phyloP scores from a whole-genome alignment of 2,113 vertebrate genomes.

The Sphyrna mokarran region DNA sequence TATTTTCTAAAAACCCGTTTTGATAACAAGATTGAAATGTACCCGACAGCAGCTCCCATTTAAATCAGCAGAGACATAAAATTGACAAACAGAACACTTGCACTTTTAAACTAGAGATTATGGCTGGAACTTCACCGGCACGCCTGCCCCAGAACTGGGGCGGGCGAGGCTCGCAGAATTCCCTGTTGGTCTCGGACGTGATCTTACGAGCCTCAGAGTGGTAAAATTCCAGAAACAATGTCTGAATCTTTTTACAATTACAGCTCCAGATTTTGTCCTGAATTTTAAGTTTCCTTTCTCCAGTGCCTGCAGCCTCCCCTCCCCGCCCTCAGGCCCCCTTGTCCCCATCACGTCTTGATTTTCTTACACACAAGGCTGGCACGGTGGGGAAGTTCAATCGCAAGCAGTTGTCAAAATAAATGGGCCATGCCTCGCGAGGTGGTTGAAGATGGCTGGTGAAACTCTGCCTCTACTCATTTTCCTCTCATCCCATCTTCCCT shows the following conservation, averaged over 20 bases:
- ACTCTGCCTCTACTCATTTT: background rate
- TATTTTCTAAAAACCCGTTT: background rate
- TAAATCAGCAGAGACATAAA: conserved; percentile 6
- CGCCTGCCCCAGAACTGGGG: too few relatives aligned
- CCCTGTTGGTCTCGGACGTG: too few relatives aligned
- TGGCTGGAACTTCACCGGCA: too few relatives aligned
- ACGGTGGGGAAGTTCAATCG: background rate
- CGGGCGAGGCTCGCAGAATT: too few relatives aligned
- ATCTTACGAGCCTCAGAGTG: too few relatives aligned
- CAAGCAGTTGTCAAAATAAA: background rate
- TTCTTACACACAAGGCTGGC: background rate
- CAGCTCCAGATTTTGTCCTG: background rate
- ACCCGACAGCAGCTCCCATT: background rate
- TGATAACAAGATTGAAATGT: conserved; percentile 4
- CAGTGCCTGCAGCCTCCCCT: background rate
- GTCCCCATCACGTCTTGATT: background rate
- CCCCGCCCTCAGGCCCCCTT: background rate
- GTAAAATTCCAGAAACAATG: background rate
- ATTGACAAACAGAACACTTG: conserved; percentile 14
- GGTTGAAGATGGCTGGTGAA: background rate
- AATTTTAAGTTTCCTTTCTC: background rate
- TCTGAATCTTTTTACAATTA: background rate
- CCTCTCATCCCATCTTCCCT: background rate
- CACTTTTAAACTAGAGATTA: background rate
- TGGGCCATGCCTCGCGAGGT: background rate